Percentiles rank a stretch among this genome's conserved stretches.
These are phyloP conservation scores for Labroides dimidiatus DNA, from an alignment of 2,797 vertebrate genomes.

Conservation along the genomic window DNA sequence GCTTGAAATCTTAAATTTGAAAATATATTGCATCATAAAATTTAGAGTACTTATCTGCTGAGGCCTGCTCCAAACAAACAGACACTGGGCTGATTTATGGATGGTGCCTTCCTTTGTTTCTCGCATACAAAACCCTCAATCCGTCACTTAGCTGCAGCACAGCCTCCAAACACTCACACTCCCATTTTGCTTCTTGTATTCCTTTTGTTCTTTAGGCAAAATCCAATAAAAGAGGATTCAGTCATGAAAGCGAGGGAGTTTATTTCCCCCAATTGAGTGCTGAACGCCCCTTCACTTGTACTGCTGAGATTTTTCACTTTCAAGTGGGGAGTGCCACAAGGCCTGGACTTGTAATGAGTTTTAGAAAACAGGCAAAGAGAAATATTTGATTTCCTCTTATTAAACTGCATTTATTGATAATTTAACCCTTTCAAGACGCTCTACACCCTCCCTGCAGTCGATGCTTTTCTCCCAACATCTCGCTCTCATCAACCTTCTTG, in stretches of 20 bases:
- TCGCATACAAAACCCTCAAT: slow-evolving; percentile 63
- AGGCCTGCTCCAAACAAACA: no score
- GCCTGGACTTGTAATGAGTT: slow-evolving; percentile 55
- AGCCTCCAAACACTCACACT: slow-evolving; percentile 10
- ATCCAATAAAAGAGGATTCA: slow-evolving; percentile 67
- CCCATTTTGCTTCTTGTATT: slow-evolving; percentile 38
- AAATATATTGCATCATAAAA: no score
- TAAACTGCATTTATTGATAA: slow-evolving; percentile 47
- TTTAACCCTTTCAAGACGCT: slow-evolving; percentile 30
- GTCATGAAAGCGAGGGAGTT: slow-evolving; percentile 54
- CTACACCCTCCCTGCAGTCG: slow-evolving; percentile 14
- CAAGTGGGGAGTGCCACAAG: slow-evolving; percentile 44
- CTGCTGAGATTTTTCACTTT: slow-evolving; percentile 56
- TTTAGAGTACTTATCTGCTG: no score
- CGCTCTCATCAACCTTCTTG: slow-evolving; percentile 31
- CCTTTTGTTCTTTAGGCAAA: slow-evolving; percentile 63
- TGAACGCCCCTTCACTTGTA: slow-evolving; percentile 58
- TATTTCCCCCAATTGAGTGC: slow-evolving; percentile 61
- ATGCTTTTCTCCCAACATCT: slow-evolving; percentile 40
- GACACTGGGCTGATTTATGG: no score
- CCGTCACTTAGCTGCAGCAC: slow-evolving; percentile 50
- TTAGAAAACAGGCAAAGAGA: slow-evolving; percentile 22
- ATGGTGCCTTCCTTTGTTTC: slow-evolving; percentile 58
- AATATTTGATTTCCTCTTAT: slow-evolving; percentile 49
- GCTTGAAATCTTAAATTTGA: no score